Conservation (phyloP, 2,797 vertebrate genomes). For the Meriones psammophilus region DNA sequence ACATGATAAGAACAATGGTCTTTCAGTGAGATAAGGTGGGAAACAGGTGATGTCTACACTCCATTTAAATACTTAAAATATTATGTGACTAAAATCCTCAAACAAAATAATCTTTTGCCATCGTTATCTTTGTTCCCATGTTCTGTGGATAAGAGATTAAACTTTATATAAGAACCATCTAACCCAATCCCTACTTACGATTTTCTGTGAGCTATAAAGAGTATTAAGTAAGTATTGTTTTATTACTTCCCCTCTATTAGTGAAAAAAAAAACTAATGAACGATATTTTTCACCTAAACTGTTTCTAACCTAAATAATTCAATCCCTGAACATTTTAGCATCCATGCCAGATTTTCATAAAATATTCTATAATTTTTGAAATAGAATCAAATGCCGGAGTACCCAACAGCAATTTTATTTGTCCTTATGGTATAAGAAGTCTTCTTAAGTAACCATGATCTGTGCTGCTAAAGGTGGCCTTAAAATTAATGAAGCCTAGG, state of each 20-base stretch:
- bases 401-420: slow-evolving; percentile 70
- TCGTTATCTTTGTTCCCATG: neutral
- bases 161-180: slow-evolving; percentile 25
- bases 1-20: neutral
- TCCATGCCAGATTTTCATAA: slow-evolving; percentile 64
- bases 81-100: slow-evolving; percentile 9
- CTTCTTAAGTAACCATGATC: slow-evolving; percentile 66
- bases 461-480: slow-evolving; percentile 72
- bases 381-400: slow-evolving; percentile 63
- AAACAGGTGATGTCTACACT: neutral
- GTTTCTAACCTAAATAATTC: neutral
- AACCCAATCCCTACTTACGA: neutral
- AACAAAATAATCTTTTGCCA: neutral
- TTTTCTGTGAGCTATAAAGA: slow-evolving; percentile 51
- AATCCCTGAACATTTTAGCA: neutral
- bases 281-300: slow-evolving; percentile 37
- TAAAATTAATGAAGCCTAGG: slow-evolving; percentile 83
- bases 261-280: neutral
- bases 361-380: slow-evolving; percentile 36
- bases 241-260: neutral
- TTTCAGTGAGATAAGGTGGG: neutral
- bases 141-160: neutral
- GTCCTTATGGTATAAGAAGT: slow-evolving; percentile 69
- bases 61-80: neutral
- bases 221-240: neutral